These are phyloP conservation scores for Myrmecobius fasciatus DNA, from an alignment of 2,113 vertebrate genomes.

Conservation along the genomic window DNA sequence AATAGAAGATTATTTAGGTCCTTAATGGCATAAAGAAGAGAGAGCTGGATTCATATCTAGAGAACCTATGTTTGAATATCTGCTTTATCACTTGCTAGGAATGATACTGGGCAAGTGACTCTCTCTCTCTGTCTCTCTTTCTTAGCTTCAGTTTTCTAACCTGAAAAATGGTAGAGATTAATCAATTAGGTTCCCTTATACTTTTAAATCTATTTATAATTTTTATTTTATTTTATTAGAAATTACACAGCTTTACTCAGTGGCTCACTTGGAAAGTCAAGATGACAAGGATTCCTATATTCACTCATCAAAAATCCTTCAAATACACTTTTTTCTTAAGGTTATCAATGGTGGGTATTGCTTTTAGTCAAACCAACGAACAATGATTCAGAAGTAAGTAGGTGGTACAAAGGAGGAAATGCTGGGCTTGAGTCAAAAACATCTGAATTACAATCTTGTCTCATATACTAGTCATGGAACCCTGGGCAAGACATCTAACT, in stretches of 20 bases:
- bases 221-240: neutral
- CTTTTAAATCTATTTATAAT: neutral
- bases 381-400: neutral
- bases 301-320: neutral
- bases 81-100: neutral
- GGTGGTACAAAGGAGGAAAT: neutral
- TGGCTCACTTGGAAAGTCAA: neutral
- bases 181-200: neutral
- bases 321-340: neutral
- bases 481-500: neutral
- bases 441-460: neutral
- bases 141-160: neutral
- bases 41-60: neutral
- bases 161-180: neutral
- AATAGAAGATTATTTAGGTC: neutral
- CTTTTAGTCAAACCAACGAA: neutral
- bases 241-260: neutral
- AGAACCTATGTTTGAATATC: neutral
- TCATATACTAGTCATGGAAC: neutral
- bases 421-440: neutral
- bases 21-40: neutral
- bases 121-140: too few relatives aligned
- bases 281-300: neutral
- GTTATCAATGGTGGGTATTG: neutral
- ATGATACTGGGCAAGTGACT: neutral